phyloP scores from a whole-genome alignment of 2,888 invertebrate genomes.

The Cataglyphis livida region DNA sequence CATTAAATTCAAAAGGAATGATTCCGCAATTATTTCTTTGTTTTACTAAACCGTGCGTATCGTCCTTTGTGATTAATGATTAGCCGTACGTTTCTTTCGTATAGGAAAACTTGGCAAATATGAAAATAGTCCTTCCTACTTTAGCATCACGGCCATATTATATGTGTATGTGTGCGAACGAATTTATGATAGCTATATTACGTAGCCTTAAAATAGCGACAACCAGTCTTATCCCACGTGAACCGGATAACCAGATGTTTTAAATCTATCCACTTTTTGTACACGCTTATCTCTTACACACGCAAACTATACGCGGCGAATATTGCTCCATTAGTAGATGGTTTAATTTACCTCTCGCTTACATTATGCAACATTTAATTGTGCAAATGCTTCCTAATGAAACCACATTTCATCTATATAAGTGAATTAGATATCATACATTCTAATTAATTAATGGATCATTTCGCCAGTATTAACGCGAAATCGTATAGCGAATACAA shows the following conservation, averaged over 20 bases:
- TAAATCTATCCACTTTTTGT: slow-evolving; percentile 1
- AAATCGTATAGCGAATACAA: background rate
- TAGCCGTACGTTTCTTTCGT: background rate
- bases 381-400: slow-evolving; percentile 7
- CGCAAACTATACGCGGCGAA: background rate
- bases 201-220: slow-evolving; percentile 23
- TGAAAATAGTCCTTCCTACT: slow-evolving; percentile 16
- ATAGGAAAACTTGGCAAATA: background rate
- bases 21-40: background rate
- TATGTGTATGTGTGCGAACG: background rate
- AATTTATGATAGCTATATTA: slow-evolving; percentile 6
- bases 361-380: slow-evolving; percentile 5
- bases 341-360: slow-evolving; percentile 5
- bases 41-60: background rate
- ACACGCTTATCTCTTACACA: background rate
- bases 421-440: slow-evolving; percentile 23
- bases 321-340: slow-evolving; percentile 28
- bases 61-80: slow-evolving; percentile 1
- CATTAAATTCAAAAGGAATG: background rate
- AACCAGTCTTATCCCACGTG: background rate
- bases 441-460: slow-evolving; percentile 28
- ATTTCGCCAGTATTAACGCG: background rate
- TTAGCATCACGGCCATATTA: slow-evolving; percentile 25
- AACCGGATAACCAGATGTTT: background rate
- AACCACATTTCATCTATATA: slow-evolving; percentile 25